Evolutionary conservation across 2,113 vertebrate species (phyloP), one percentile per base, ranked within the genome.

Genomic region (Ophiodon elongatus): DNA sequence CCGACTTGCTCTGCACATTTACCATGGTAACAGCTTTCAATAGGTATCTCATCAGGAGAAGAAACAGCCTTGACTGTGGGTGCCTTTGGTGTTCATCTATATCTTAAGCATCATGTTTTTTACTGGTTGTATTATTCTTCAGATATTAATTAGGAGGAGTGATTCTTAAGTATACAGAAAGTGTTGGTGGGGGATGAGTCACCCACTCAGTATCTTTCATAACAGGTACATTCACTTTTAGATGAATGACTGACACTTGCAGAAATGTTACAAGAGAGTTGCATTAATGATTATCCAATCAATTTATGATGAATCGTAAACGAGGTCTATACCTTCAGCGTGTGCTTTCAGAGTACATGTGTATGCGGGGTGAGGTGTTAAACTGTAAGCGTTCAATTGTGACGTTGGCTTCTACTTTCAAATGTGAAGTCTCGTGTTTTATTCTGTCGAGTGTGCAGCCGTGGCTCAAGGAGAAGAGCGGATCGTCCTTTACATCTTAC

Each of bases 1-100:
- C 23, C 5, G 0, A 14, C 29, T 19, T 45, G 8, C 54, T 17
- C 19, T 0, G 25, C 54, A 43, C 11, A 1, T 76, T 88, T 64
- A 59, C 87, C 76, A 83, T 83, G 80, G 77, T 47, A 74, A 86
- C 74, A 23, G 37, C 37, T 50, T 47, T 45, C 27, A 75, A 69
- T 43, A 21, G 57, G 19, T 15, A 9, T 39, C 57, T 31, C 41
- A 6, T 52, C 11, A 35, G 2, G 11, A 25, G 27, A 2, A 63
- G 21, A 57, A 63, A 23, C 19, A 23, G 25, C 35, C 67, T 80
- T 62, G 47, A 2, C 71, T 72, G 0, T 31, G 35, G 11, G 25
- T 41, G 45, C 2, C 25, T 79, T 52, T 45, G 4, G 9, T 35
- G 29, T 0, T 56, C 8, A 25, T 13, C 10, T 29, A 54, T 0